A percentile compares a stretch with the other conserved stretches of the same genome.
phyloP scores from a whole-genome alignment of 2,888 invertebrate species.

The Pristionchus maxplancki region DNA sequence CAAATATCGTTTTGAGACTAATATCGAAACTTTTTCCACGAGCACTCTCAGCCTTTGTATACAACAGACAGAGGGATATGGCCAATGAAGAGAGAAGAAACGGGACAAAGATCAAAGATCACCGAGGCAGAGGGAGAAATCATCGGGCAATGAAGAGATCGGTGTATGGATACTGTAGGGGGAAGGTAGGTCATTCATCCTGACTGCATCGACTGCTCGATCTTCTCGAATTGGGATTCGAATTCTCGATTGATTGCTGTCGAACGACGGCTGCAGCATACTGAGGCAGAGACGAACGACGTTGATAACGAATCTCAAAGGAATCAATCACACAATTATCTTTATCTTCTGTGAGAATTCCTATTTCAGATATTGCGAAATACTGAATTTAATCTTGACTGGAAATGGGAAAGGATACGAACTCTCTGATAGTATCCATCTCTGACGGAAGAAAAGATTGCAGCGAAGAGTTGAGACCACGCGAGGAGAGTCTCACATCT shows the following conservation, averaged over 20 bases:
- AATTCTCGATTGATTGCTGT: slow-evolving; percentile 51
- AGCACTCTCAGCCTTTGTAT: slow-evolving; percentile 19
- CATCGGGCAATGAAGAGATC: slow-evolving; percentile 11
- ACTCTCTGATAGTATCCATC: slow-evolving; percentile 72
- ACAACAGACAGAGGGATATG: slow-evolving; percentile 38
- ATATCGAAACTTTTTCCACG: background rate
- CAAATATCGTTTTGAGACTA: background rate
- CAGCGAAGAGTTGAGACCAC: slow-evolving; percentile 75
- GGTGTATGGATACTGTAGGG: background rate
- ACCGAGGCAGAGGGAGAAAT: background rate
- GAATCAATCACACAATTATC: too few species aligned
- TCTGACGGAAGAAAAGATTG: slow-evolving; percentile 72
- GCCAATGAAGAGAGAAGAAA: background rate
- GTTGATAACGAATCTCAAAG: slow-evolving; percentile 66
- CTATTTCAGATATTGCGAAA: too few species aligned
- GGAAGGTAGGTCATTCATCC: slow-evolving; percentile 22
- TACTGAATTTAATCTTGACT: too few species aligned
- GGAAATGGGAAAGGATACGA: too few species aligned
- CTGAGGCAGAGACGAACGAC: slow-evolving; percentile 73
- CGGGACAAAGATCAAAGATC: slow-evolving; percentile 41
- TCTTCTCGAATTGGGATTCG: slow-evolving; percentile 43
- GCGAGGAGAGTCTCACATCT: slow-evolving; percentile 75
- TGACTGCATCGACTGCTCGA: slow-evolving; percentile 45
- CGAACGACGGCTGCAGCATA: slow-evolving; percentile 40
- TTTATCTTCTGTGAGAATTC: too few species aligned